A percentile compares a stretch with the other conserved stretches of the same genome.
These are phyloP conservation scores for Nudaria mundana DNA, from an alignment of 2,888 invertebrate species.

Conservation along the genomic window DNA sequence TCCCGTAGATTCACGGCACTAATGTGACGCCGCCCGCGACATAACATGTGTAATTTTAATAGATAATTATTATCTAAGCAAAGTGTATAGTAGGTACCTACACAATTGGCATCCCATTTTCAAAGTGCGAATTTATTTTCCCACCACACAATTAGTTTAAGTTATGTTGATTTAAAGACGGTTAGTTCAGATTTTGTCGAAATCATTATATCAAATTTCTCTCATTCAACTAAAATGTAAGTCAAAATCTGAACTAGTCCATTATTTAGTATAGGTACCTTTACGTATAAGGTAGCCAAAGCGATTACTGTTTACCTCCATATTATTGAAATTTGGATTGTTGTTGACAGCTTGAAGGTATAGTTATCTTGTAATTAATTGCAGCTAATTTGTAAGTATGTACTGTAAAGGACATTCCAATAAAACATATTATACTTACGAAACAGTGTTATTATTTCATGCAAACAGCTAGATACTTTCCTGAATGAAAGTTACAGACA, in stretches of 20 bases:
- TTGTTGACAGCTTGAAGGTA: conserved; percentile 39
- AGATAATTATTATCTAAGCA: no score
- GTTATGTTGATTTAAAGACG: conserved; percentile 11
- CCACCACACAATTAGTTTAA: conserved; percentile 30
- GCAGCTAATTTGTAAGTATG: conserved; percentile 53
- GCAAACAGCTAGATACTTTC: neutral
- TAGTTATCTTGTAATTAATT: conserved; percentile 42
- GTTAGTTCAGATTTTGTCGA: conserved; percentile 25
- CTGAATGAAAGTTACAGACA: no score
- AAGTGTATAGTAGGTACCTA: no score
- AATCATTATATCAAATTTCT: neutral
- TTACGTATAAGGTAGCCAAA: conserved; percentile 49
- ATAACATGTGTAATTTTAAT: no score
- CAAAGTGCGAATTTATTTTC: conserved; percentile 21
- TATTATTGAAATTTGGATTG: conserved; percentile 46
- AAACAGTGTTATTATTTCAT: neutral
- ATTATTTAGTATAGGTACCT: conserved; percentile 10
- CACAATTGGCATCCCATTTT: no score
- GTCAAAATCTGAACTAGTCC: conserved; percentile 19
- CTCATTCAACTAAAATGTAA: conserved; percentile 9
- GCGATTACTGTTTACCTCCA: conserved; percentile 58
- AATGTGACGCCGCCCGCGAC: no score
- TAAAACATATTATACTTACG: conserved; percentile 61
- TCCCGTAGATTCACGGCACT: no score
- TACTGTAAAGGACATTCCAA: conserved; percentile 72